These are phyloP conservation scores for Pelobates fuscus DNA, from an alignment of 2,113 vertebrate genomes.

Conservation along the genomic window DNA sequence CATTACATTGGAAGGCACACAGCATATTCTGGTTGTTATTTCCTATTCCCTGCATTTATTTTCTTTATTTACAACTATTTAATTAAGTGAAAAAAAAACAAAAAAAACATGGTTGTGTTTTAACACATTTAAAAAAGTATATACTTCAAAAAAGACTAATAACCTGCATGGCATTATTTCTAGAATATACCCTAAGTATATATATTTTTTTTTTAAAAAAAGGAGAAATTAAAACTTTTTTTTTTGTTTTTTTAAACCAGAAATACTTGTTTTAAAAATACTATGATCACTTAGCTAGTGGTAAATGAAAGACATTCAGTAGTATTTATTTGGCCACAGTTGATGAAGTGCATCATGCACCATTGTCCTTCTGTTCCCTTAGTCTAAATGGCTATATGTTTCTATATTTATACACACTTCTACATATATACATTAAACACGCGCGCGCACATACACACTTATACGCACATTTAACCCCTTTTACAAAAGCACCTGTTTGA, in stretches of 20 bases:
- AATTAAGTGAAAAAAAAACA: slow-evolving; percentile 22
- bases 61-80: slow-evolving; percentile 49
- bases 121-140: slow-evolving; percentile 18
- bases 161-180: background rate
- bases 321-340: slow-evolving; percentile 65
- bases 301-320: slow-evolving; percentile 71
- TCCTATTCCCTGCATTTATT: slow-evolving; percentile 28
- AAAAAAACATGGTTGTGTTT: too few species aligned
- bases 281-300: slow-evolving; percentile 52
- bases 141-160: background rate
- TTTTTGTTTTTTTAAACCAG: too few species aligned
- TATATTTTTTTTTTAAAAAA: too few species aligned
- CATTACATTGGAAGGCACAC: slow-evolving; percentile 54
- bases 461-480: too few species aligned
- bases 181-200: background rate
- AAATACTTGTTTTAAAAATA: background rate
- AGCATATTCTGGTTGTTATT: slow-evolving; percentile 36
- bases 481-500: background rate
- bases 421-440: too few species aligned
- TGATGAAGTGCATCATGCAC: slow-evolving; percentile 50
- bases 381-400: background rate
- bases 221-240: too few species aligned
- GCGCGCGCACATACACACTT: too few species aligned
- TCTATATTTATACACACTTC: background rate
- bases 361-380: slow-evolving; percentile 14